phyloP scores from a whole-genome alignment of 2,113 vertebrate species.

The Pachypanchax playfairii region DNA sequence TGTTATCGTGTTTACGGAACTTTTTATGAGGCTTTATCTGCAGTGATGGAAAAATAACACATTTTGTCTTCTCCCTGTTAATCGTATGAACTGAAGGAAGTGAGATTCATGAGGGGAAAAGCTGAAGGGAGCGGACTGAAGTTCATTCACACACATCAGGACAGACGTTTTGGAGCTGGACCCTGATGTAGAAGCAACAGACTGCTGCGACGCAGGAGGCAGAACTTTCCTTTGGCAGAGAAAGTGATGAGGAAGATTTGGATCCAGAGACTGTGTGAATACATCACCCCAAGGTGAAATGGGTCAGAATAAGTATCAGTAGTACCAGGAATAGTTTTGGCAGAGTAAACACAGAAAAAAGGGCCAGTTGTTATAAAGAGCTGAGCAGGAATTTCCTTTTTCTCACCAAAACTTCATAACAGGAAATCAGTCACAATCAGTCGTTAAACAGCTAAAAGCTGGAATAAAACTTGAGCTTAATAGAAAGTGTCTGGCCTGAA shows the following conservation, averaged over 20 bases:
- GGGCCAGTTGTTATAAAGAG: slow-evolving; percentile 39
- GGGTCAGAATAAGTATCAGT: slow-evolving; percentile 45
- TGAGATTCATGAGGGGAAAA: slow-evolving; percentile 23
- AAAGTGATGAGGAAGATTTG: slow-evolving; percentile 13
- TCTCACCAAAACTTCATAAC: slow-evolving; percentile 17
- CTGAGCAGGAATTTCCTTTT: slow-evolving; percentile 54
- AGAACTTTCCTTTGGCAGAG: slow-evolving; percentile 54
- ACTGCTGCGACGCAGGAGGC: slow-evolving; percentile 44
- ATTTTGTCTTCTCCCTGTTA: slow-evolving; percentile 5
- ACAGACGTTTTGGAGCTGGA: slow-evolving; percentile 40
- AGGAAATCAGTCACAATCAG: slow-evolving; percentile 18
- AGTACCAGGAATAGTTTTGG: slow-evolving; percentile 44
- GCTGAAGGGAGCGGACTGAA: slow-evolving; percentile 39
- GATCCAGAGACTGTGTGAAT: slow-evolving; percentile 31
- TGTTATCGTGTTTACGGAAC: neutral
- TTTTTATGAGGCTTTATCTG: accelerated
- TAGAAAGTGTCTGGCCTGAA: no score
- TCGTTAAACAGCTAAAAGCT: neutral
- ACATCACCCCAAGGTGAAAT: slow-evolving; percentile 16
- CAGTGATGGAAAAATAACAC: slow-evolving; percentile 4
- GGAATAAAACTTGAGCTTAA: no score
- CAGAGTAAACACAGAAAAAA: slow-evolving; percentile 22
- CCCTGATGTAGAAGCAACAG: slow-evolving; percentile 48
- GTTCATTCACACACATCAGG: slow-evolving; percentile 31
- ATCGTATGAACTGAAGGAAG: slow-evolving; percentile 12